Evolutionary conservation across 2,888 invertebrate genomes (phyloP).

Genomic region (Drosophila sordidula): DNA sequence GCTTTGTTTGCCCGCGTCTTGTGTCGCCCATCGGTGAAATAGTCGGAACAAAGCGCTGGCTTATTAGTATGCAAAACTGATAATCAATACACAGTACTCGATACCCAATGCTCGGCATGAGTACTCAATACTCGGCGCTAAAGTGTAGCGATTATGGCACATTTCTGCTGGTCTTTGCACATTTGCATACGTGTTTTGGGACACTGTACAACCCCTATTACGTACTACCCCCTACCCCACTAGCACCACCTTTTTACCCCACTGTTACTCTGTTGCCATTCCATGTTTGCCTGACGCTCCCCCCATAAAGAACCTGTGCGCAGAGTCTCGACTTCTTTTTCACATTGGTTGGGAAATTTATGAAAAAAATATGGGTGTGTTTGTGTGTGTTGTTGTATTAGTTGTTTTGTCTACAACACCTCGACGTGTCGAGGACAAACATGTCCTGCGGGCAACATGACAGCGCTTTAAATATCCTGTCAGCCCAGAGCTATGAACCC

Average conservation of each 20-base stretch:
- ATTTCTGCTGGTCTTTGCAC: slow-evolving; percentile 56
- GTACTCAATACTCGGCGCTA: slow-evolving; percentile 17
- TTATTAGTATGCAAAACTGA: slow-evolving; percentile 80
- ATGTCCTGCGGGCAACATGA: slow-evolving; percentile 36
- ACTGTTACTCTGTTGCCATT: background rate
- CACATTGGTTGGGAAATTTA: slow-evolving; percentile 25
- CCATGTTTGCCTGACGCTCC: background rate
- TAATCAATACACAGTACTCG: slow-evolving; percentile 67
- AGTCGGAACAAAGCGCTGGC: slow-evolving; percentile 42
- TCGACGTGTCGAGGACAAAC: slow-evolving; percentile 37
- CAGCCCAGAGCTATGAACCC: slow-evolving; percentile 16
- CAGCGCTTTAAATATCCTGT: slow-evolving; percentile 37
- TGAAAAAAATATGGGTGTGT: slow-evolving; percentile 27
- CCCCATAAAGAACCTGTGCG: slow-evolving; percentile 1
- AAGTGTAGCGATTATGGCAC: slow-evolving; percentile 60
- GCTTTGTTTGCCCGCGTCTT: slow-evolving; percentile 12
- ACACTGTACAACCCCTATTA: slow-evolving; percentile 23
- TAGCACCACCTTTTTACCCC: too few relatives aligned
- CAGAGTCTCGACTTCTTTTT: slow-evolving; percentile 13
- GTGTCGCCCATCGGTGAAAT: slow-evolving; percentile 28
- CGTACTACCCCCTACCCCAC: background rate
- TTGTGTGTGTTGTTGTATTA: slow-evolving; percentile 2
- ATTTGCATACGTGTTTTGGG: slow-evolving; percentile 63
- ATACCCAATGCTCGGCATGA: slow-evolving; percentile 26
- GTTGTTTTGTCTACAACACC: slow-evolving; percentile 37